These are phyloP conservation scores for Dromas ardeola DNA, from an alignment of 2,113 vertebrate genomes.

Conservation along the genomic window DNA sequence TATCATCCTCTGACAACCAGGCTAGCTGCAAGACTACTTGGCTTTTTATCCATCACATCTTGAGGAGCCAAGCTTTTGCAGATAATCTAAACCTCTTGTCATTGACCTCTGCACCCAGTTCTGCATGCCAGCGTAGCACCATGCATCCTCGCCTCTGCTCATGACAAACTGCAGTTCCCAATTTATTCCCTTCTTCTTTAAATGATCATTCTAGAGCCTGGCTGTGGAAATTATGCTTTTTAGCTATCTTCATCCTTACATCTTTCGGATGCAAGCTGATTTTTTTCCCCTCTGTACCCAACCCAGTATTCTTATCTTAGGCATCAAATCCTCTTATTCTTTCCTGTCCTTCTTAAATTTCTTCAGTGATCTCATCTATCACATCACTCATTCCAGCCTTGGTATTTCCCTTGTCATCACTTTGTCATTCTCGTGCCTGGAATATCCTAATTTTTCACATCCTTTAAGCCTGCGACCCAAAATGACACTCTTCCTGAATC, in stretches of 20 bases:
- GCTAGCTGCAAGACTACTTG: background rate
- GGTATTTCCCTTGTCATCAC: background rate
- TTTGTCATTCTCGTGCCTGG: background rate
- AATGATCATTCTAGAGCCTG: background rate
- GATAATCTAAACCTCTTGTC: background rate
- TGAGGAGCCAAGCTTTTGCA: background rate
- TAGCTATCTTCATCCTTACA: background rate
- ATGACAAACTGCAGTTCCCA: background rate
- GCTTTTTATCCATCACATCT: background rate
- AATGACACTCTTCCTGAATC: background rate
- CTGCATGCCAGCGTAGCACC: background rate
- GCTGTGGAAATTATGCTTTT: background rate
- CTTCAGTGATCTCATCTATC: background rate
- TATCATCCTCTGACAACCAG: background rate
- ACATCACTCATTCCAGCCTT: background rate
- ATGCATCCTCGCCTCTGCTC: background rate
- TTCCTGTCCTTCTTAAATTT: background rate
- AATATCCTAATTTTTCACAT: background rate
- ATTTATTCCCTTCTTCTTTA: background rate
- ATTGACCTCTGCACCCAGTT: background rate
- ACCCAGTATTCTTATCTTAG: background rate
- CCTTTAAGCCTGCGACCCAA: background rate
- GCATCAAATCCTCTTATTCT: background rate
- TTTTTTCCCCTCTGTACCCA: background rate
- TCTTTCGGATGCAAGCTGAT: background rate